Evolutionary conservation across 2,888 invertebrate species (phyloP).

Genomic region (Acronicta alni): DNA sequence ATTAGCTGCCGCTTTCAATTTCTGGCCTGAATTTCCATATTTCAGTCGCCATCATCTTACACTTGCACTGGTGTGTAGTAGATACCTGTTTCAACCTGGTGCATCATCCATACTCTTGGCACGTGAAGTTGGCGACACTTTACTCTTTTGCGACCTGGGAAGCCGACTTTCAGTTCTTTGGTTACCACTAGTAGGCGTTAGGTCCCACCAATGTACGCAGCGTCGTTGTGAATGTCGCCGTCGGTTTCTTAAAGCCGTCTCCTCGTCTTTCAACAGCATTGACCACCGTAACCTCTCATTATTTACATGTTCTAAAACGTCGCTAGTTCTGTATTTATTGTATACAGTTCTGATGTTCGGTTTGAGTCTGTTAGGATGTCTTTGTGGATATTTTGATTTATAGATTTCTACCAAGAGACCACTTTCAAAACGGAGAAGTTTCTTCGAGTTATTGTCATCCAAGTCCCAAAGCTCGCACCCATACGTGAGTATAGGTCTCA

Average conservation of each 20-base stretch:
- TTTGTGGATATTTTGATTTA: slow-evolving; percentile 67
- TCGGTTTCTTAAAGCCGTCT: slow-evolving; percentile 47
- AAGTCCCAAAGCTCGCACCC: slow-evolving; percentile 76
- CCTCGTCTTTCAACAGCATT: slow-evolving; percentile 61
- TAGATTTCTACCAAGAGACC: slow-evolving; percentile 68
- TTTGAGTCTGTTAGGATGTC: slow-evolving; percentile 64
- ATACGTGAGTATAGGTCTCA: slow-evolving; percentile 73
- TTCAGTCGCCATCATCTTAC: not conserved
- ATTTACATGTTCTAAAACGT: slow-evolving; percentile 64
- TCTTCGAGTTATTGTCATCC: slow-evolving; percentile 49
- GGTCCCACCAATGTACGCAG: slow-evolving; percentile 31
- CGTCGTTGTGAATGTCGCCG: not conserved
- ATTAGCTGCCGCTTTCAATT: not conserved
- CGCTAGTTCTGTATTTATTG: slow-evolving; percentile 51
- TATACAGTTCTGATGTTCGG: slow-evolving; percentile 61
- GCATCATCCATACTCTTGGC: slow-evolving; percentile 11
- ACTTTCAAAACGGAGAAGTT: slow-evolving; percentile 66
- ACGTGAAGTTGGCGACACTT: not conserved
- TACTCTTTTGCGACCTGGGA: not conserved
- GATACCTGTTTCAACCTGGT: slow-evolving; percentile 9
- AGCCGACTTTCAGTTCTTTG: not conserved
- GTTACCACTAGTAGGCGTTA: not conserved
- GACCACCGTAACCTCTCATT: slow-evolving; percentile 67
- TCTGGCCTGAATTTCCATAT: not conserved
- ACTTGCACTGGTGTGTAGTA: not conserved